Evolutionary conservation across 2,888 invertebrate species (phyloP).

Genomic region (Alentia gelatinosa): DNA sequence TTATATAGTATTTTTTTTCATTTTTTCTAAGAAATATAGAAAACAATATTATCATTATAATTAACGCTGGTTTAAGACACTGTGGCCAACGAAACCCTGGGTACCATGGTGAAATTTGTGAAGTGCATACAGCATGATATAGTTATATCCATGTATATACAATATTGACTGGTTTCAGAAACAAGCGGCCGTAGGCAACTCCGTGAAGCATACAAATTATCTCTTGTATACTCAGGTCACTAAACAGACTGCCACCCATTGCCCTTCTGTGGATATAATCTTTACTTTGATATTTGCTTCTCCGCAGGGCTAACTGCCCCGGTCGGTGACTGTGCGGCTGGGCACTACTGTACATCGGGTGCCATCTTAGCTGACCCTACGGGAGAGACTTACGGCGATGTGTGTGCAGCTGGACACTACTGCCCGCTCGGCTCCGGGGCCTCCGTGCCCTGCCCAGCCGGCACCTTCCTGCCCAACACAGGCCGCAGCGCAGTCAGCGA

Average conservation of each 20-base stretch:
- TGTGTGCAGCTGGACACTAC: constrained; percentile 75
- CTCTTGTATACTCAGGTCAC: too few relatives aligned
- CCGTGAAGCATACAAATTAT: too few relatives aligned
- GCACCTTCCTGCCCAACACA: constrained; percentile 71
- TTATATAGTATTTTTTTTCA: too few relatives aligned
- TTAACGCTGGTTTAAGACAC: too few relatives aligned
- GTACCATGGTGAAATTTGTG: too few relatives aligned
- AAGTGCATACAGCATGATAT: too few relatives aligned
- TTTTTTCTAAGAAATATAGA: too few relatives aligned
- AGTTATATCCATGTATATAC: neutral
- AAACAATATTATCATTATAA: too few relatives aligned
- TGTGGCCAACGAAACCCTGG: too few relatives aligned
- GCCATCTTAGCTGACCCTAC: constrained; percentile 70
- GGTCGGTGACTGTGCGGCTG: constrained; percentile 72
- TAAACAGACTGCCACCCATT: too few relatives aligned
- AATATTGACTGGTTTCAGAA: too few relatives aligned
- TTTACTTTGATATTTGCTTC: neutral
- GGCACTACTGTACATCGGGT: constrained; percentile 74
- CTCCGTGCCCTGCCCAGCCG: constrained; percentile 73
- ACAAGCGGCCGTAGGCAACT: too few relatives aligned
- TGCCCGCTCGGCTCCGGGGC: constrained; percentile 74
- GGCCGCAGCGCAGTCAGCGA: constrained; percentile 61
- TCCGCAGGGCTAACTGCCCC: constrained; percentile 71
- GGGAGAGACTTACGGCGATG: constrained; percentile 72
- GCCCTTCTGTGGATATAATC: neutral